phyloP scores from a whole-genome alignment of 2,113 vertebrate species.

The Rafetus swinhoei region DNA sequence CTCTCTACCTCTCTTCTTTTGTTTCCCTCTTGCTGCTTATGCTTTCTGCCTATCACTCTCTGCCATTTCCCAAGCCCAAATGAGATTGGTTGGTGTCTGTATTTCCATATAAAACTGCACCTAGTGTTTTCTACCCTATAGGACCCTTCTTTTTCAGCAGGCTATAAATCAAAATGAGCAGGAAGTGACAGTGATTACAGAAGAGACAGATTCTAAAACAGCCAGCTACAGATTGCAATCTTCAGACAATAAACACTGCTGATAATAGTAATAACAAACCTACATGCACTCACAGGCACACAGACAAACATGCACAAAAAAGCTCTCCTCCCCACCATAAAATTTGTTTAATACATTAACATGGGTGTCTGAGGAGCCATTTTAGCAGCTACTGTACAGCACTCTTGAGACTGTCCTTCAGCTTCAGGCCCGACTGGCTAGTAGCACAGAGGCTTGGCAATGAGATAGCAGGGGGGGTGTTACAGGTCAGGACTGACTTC shows the following conservation, averaged over 20 bases:
- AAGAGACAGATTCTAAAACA: background rate
- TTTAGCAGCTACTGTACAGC: background rate
- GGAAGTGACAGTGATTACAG: conserved; percentile 18
- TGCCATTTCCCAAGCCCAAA: background rate
- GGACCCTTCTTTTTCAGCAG: background rate
- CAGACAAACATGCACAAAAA: background rate
- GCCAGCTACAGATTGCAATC: conserved; percentile 23
- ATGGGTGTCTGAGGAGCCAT: background rate
- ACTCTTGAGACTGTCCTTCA: background rate
- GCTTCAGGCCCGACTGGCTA: background rate
- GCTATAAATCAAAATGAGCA: conserved; percentile 15
- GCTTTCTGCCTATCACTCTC: background rate
- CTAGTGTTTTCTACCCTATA: background rate
- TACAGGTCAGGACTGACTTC: background rate
- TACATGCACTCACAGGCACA: background rate
- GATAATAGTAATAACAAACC: background rate
- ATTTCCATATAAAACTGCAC: conserved; percentile 22
- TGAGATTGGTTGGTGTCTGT: background rate
- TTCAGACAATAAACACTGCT: background rate
- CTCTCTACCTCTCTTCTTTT: background rate
- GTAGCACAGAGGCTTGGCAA: background rate
- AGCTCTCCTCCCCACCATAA: rapidly evolving
- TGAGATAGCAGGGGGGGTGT: background rate
- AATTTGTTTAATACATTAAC: background rate
- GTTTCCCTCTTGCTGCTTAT: background rate